Evolutionary conservation across 2,888 invertebrate species (phyloP).

Genomic region (Ichneumoninae sp.): DNA sequence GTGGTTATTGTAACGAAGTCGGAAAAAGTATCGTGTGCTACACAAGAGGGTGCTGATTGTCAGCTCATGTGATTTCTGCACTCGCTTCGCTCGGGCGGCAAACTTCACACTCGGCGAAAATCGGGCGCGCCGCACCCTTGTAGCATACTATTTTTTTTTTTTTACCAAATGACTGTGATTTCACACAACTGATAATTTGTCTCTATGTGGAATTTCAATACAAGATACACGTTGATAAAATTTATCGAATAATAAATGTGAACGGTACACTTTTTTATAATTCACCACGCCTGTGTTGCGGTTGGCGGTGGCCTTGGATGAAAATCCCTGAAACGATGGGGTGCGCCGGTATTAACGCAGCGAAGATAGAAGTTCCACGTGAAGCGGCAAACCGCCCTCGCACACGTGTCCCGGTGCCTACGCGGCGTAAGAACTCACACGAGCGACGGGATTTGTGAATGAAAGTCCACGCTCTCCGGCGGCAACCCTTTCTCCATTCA

Average conservation of each 20-base stretch:
- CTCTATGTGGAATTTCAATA: no score
- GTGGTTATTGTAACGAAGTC: no score
- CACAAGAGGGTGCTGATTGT: no score
- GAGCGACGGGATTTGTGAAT: slow-evolving; percentile 67
- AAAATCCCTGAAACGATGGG: neutral
- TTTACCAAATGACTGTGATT: no score
- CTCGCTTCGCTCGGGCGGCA: no score
- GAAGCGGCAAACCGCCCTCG: slow-evolving; percentile 35
- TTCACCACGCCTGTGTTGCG: neutral
- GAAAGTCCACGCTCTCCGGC: slow-evolving; percentile 50
- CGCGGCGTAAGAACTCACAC: slow-evolving; percentile 66
- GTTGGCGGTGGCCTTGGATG: neutral
- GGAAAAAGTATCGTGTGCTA: no score
- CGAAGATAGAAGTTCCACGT: slow-evolving; percentile 53
- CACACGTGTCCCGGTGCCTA: slow-evolving; percentile 63
- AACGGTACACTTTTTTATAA: neutral
- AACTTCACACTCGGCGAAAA: no score
- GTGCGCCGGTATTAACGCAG: slow-evolving; percentile 11
- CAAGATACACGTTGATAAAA: neutral
- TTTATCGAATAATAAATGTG: slow-evolving; percentile 8
- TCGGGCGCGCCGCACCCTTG: no score
- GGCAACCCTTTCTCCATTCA: slow-evolving; percentile 38
- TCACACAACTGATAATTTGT: no score
- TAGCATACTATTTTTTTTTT: no score
- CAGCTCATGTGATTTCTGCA: no score